Conservation (phyloP, 2,888 invertebrate species). For the Acleris holmiana region DNA sequence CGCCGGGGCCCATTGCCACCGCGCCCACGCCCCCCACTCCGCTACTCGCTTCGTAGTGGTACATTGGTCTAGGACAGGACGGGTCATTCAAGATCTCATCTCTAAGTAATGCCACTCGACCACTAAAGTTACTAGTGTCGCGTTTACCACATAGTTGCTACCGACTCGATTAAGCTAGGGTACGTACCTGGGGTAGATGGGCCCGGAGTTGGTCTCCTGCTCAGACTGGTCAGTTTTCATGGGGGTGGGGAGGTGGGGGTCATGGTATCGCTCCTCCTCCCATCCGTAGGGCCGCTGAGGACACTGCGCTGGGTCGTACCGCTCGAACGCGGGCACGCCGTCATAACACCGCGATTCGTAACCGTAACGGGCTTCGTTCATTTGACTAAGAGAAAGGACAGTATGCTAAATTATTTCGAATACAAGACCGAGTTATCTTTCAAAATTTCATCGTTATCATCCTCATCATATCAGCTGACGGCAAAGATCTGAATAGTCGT, state of each 20-base stretch:
- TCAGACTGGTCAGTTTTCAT: constrained; percentile 89
- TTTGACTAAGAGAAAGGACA: constrained; percentile 67
- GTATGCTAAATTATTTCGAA: constrained; percentile 14
- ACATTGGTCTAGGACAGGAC: constrained; percentile 87
- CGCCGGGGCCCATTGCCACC: constrained; percentile 87
- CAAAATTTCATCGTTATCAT: too few relatives aligned
- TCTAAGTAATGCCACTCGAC: neutral
- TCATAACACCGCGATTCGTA: constrained; percentile 82
- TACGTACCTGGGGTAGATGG: constrained; percentile 89
- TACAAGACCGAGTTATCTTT: too few relatives aligned
- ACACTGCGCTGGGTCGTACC: constrained; percentile 80
- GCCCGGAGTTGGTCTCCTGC: constrained; percentile 87
- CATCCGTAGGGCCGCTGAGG: constrained; percentile 81
- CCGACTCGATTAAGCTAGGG: constrained; percentile 10
- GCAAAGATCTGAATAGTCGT: too few relatives aligned
- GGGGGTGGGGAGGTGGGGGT: constrained; percentile 83
- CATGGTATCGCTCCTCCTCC: constrained; percentile 85
- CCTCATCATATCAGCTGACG: too few relatives aligned
- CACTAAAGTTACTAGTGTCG: constrained; percentile 48
- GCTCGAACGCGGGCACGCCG: constrained; percentile 79
- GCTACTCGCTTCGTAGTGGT: constrained; percentile 89
- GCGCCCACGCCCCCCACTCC: constrained; percentile 84
- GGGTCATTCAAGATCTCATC: constrained; percentile 35
- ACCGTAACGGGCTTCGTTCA: constrained; percentile 85
- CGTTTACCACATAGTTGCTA: constrained; percentile 74